These are phyloP conservation scores for Hydrozoanthus tunicans DNA, from an alignment of 64 coral and sea anemone genomes.

Conservation along the genomic window DNA sequence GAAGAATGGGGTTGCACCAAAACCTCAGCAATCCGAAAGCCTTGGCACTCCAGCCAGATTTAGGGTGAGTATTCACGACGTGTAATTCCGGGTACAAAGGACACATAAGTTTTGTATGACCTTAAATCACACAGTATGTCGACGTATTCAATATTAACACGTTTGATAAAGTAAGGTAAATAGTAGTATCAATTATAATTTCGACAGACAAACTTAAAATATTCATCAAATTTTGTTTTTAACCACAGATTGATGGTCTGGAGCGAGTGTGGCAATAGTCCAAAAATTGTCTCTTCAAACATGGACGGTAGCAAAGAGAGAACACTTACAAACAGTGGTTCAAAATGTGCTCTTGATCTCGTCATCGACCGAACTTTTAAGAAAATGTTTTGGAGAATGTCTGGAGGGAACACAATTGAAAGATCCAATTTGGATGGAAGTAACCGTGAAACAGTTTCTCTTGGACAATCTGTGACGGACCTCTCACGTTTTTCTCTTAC, in stretches of 20 bases:
- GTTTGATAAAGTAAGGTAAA: too few relatives aligned
- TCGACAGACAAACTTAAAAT: neutral
- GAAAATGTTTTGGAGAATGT: constrained; percentile 14
- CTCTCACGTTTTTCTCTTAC: constrained; percentile 12
- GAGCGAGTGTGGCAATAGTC: neutral
- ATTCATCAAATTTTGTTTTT: neutral
- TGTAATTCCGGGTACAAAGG: too few relatives aligned
- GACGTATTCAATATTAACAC: too few relatives aligned
- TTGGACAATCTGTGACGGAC: neutral
- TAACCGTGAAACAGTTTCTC: neutral
- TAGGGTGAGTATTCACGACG: neutral
- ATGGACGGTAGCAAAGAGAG: neutral
- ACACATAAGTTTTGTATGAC: too few relatives aligned
- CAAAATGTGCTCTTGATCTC: neutral
- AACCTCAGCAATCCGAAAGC: constrained; percentile 33
- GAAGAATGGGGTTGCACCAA: constrained; percentile 19
- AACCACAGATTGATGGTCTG: constrained; percentile 3
- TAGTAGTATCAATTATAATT: neutral
- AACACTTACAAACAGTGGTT: neutral
- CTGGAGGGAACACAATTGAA: neutral
- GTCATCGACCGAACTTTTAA: neutral
- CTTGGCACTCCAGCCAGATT: neutral
- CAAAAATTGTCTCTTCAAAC: neutral
- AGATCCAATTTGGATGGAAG: constrained; percentile 17
- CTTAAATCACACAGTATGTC: too few relatives aligned